Base-by-base conservation (phyloP, 2,888 invertebrate genomes). In the Meta bourneti region DNA sequence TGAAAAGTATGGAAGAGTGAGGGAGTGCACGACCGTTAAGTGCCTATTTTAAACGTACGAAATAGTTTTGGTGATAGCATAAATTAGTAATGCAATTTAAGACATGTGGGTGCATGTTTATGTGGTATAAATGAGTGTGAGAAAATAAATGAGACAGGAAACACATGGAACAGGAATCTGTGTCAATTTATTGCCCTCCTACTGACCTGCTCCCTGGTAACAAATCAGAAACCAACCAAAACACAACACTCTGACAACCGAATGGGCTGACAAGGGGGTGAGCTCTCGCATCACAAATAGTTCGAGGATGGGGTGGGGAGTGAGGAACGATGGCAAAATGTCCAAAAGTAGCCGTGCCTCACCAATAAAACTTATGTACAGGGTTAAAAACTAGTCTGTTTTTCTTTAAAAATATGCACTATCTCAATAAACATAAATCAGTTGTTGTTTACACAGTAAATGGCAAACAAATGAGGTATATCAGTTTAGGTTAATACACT, bases 111-210 rank as follows among this genome's bases (percentile, higher is more conserved):
- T 69, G 81, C 48, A 72, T 83, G 77, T 77, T 34, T 16, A 61
- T 16, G 5, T 5, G 11, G 61, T 61, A 16, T 61, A 9, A 34
- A 16, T 61, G 61, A 61, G 61, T 9, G 48, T 49, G 83, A 72
- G 51, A 19, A 83, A 83, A 83, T n/a, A 20, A 83, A 74, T 71
- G 51, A 92, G 79, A 92, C 84, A 85, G 20, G 48, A 89, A 16
- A 81, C 89, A 89, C 74, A 79, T 81, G 34, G 92, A 92, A 92
- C 89, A 92, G 92, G 92, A 92, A 92, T 92, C 85, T 92, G 92
- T 92, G 89, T 92, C 85, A 85, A 91, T 92, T 92, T 92, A 92
- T 92, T 92, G 89, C 92, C 92, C 92, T 92, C 92, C 92, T 89
- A 92, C 92, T 92, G 92, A 89, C 89, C 92, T 92, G 92, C 89